Evolutionary conservation across 30 jellyfish, hydroid and myxozoan genomes (phyloP).

Genomic region (Aurelia aurita complex sp. Pacific): DNA sequence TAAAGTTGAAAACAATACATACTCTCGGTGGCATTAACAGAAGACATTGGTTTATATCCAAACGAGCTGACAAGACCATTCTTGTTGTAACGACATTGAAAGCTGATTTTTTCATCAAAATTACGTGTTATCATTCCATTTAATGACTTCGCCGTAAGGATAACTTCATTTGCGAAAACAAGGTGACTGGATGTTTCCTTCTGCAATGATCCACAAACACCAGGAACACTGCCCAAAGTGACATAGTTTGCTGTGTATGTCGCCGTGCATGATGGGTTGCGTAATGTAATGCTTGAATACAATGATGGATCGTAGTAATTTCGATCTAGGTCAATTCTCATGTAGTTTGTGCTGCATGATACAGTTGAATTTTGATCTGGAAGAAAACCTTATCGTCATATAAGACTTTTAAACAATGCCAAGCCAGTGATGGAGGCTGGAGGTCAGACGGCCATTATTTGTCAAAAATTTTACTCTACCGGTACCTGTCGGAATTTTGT

Average conservation of each 20-base stretch:
- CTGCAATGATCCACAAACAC: constrained; percentile 28
- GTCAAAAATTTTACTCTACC: too few relatives aligned
- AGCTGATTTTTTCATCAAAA: background rate
- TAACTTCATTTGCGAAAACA: constrained; percentile 36
- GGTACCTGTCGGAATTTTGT: too few relatives aligned
- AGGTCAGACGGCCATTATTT: too few relatives aligned
- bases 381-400: background rate
- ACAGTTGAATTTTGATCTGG: background rate
- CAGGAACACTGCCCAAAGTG: constrained; percentile 40
- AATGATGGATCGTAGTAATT: background rate
- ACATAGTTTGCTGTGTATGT: background rate
- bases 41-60: background rate
- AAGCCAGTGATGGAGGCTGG: too few relatives aligned
- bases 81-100: constrained; percentile 5
- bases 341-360: background rate
- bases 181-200: constrained; percentile 11
- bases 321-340: background rate
- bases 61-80: background rate
- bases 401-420: too few relatives aligned
- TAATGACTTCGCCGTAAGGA: background rate
- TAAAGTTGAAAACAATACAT: too few relatives aligned
- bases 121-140: background rate
- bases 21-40: constrained; percentile 1
- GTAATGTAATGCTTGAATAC: constrained; percentile 26
- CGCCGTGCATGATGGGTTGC: constrained; percentile 39